Base-by-base conservation (phyloP, 2,888 invertebrate species). In the Cosmorhoe ocellata region DNA sequence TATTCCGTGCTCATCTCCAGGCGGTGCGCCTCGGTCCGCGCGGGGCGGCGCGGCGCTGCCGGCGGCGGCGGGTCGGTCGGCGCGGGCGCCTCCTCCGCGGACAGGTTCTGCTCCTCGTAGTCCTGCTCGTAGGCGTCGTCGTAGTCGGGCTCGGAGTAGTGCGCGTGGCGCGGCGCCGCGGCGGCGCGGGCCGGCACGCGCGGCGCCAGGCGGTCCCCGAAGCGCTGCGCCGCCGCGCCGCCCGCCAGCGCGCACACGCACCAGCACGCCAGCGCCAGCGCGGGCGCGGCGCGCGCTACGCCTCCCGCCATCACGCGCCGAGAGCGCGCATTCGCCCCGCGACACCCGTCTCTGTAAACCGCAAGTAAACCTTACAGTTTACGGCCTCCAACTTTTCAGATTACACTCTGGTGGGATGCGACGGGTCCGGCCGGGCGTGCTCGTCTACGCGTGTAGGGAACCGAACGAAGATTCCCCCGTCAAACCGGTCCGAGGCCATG, bases 1-100 rank as follows among this genome's bases (percentile, higher is more conserved):
- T 94, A 96, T 81, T 96, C 96, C 3, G 96, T 96, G 81, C 95
- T 96, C 93, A 96, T 93, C 82, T 96, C 95, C 37, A 94, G 84
- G 18, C 93, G 92, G 62, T 92, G 90, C 38, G 90, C 84, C 67
- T 87, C 83, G 30, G 88, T 84, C 51, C 85, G 81, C 24, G 79
- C 79, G 37, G 88, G 84, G 13, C 84, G 81, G 28, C 81, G 81
- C 43, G 76, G 79, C 31, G 76, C 78, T 5, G 79, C 76, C 7
- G 76, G 71, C 32, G 73, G 78, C 1, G 77, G 74, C 46, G 18
- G n/a, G n/a, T 79, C 74, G 11, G 18, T 18, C 30, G 64, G 65
- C 31, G 40, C 10, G 77, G 8, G 78, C 8, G 76, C 71, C 39
- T 42, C 64, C 60, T 79, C 78, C 10, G 62, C 68, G 33, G 76